phyloP scores from a whole-genome alignment of 2,113 vertebrate species.

The Dendrocopos noguchii region DNA sequence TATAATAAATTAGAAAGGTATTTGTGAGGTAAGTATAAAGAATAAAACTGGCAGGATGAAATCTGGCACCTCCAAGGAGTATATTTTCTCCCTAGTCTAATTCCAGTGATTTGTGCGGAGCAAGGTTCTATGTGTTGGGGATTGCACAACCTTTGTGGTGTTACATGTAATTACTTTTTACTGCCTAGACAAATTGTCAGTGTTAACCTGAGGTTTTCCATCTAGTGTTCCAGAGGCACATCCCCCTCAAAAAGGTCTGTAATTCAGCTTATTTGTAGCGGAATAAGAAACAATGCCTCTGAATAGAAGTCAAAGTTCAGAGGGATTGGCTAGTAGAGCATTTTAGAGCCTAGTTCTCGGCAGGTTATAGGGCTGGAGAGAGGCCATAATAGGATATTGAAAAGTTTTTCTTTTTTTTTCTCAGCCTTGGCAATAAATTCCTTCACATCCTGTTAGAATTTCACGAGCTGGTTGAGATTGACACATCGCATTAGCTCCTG shows the following conservation, averaged over 20 bases:
- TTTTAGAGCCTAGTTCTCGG: neutral
- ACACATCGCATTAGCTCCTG: neutral
- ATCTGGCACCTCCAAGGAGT: neutral
- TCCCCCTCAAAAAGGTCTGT: neutral
- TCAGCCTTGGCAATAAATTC: constrained; percentile 3
- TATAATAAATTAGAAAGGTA: neutral
- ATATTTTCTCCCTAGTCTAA: neutral
- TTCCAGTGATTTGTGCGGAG: neutral
- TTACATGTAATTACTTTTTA: constrained; percentile 13
- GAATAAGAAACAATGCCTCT: constrained; percentile 1
- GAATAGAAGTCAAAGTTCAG: neutral
- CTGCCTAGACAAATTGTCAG: neutral
- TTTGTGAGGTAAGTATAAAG: neutral
- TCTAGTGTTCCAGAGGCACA: neutral
- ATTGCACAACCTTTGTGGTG: neutral
- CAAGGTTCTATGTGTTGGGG: neutral
- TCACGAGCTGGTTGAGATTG: constrained; percentile 8
- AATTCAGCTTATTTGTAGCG: constrained; percentile 17
- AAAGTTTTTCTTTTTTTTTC: neutral
- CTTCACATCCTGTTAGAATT: neutral
- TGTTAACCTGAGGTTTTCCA: constrained; percentile 32
- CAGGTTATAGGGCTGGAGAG: constrained; percentile 4
- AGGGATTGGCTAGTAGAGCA: neutral
- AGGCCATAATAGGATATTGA: neutral
- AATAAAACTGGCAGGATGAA: neutral